Evolutionary conservation across 2,113 vertebrate genomes (phyloP).

Genomic region (Serinus canaria): DNA sequence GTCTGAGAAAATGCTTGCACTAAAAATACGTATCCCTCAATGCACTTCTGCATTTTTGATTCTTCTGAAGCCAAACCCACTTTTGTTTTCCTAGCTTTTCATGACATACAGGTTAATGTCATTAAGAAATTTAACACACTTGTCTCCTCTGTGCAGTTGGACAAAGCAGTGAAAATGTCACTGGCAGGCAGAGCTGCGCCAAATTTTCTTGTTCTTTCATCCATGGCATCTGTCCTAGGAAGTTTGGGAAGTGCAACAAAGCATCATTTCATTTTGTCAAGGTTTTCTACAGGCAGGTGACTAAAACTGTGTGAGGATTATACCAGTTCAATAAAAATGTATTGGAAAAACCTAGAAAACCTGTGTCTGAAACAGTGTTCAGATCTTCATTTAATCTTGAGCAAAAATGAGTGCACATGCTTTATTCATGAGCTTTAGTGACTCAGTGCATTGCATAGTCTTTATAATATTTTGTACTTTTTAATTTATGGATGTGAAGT

Average conservation of each 20-base stretch:
- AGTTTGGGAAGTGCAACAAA: background rate
- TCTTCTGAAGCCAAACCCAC: background rate
- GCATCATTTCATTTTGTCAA: background rate
- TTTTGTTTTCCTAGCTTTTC: background rate
- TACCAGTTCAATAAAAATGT: background rate
- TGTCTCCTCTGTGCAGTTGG: background rate
- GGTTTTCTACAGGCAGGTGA: background rate
- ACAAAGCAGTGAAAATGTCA: background rate
- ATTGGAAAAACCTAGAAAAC: background rate
- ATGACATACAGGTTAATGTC: background rate
- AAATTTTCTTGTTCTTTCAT: background rate
- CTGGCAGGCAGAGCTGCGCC: background rate
- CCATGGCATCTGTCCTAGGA: background rate
- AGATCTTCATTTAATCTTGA: background rate
- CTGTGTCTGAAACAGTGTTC: background rate
- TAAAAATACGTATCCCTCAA: background rate
- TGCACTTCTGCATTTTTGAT: background rate
- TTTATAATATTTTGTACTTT: constrained; percentile 7
- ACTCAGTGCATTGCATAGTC: constrained; percentile 15
- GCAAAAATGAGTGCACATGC: background rate
- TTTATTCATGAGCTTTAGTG: constrained; percentile 54
- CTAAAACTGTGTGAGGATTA: background rate
- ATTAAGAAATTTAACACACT: background rate
- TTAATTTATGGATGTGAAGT: background rate
- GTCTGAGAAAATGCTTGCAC: background rate